A percentile compares a stretch with the other conserved stretches of the same genome.
These are phyloP conservation scores for Emmelina monodactyla DNA, from an alignment of 2,888 invertebrate species.

Conservation along the genomic window DNA sequence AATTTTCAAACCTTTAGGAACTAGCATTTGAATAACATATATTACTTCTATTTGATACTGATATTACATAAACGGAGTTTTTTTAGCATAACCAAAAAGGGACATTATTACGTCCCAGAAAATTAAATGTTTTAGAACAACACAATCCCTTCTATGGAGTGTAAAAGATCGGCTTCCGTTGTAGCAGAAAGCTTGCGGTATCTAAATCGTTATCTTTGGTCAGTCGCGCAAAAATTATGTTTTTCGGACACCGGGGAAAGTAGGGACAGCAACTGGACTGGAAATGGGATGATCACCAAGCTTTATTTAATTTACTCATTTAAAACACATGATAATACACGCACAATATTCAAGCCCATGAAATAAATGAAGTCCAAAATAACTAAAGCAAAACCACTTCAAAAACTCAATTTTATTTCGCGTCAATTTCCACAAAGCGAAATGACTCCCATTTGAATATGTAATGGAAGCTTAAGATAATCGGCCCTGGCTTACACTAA, in stretches of 20 bases:
- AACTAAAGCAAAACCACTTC: no score
- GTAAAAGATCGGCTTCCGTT: slow-evolving; percentile 38
- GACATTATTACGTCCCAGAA: no score
- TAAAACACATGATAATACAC: not conserved
- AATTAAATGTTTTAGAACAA: no score
- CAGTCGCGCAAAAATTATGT: slow-evolving; percentile 65
- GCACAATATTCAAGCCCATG: not conserved
- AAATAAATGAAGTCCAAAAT: no score
- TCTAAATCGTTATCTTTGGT: slow-evolving; percentile 65
- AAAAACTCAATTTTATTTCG: slow-evolving; percentile 61
- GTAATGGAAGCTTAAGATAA: slow-evolving; percentile 65
- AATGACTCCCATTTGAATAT: slow-evolving; percentile 67
- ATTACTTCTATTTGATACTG: no score
- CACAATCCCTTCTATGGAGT: no score
- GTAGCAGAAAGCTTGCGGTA: slow-evolving; percentile 48
- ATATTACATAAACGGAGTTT: no score
- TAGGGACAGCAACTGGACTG: slow-evolving; percentile 41
- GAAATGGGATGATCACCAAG: slow-evolving; percentile 33
- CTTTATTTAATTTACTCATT: slow-evolving; percentile 33
- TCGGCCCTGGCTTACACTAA: slow-evolving; percentile 64
- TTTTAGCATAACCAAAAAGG: no score
- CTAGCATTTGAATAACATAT: no score
- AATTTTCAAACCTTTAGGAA: no score
- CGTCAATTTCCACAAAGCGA: slow-evolving; percentile 63
- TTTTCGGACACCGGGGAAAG: slow-evolving; percentile 52